Evolutionary conservation across 2,797 vertebrate genomes (phyloP).

Genomic region (Pteronotus mesoamericanus): DNA sequence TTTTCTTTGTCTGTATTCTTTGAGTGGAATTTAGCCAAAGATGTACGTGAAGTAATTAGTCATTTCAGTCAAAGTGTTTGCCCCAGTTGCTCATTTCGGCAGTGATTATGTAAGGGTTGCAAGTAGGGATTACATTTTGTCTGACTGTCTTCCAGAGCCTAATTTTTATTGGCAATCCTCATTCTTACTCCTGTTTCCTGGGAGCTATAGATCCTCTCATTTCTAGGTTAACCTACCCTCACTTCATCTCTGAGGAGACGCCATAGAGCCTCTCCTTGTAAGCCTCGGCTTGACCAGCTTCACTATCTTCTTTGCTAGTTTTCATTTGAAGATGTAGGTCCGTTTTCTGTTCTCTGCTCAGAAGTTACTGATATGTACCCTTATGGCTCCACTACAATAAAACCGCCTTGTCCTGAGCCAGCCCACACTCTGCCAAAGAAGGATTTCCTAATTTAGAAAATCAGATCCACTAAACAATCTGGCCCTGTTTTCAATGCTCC

Average conservation of each 20-base stretch:
- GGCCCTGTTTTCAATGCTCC: background rate
- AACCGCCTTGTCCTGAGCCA: background rate
- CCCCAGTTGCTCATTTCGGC: background rate
- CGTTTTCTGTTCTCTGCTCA: background rate
- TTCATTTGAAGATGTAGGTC: background rate
- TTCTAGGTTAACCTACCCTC: background rate
- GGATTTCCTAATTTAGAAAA: background rate
- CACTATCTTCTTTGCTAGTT: background rate
- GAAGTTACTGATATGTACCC: background rate
- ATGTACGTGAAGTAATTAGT: background rate
- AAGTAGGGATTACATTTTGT: background rate
- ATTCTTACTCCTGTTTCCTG: background rate
- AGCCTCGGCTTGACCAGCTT: background rate
- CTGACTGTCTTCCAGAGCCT: background rate
- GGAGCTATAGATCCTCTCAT: background rate
- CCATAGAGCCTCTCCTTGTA: background rate
- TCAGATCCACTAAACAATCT: constrained; percentile 27
- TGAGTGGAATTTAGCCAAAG: constrained; percentile 25
- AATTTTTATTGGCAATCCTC: background rate
- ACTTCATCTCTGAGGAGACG: background rate
- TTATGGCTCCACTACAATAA: background rate
- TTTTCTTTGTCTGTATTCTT: background rate
- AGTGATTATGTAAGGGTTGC: background rate
- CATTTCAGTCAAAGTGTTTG: background rate
- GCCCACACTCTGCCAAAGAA: background rate